phyloP scores from a whole-genome alignment of 2,888 invertebrate species.

The Protodeltote pygarga region DNA sequence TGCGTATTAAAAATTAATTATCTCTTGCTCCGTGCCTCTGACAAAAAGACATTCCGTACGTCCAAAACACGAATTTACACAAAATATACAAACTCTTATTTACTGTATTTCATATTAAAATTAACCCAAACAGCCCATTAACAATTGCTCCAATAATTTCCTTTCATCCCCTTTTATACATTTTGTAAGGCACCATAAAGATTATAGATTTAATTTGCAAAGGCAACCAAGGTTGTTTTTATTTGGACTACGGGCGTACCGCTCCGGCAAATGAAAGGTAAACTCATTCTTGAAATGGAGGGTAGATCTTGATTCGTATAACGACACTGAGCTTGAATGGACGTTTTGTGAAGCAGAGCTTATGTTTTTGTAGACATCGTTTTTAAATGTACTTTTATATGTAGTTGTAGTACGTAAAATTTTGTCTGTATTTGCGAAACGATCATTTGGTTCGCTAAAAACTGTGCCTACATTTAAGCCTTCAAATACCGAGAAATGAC shows the following conservation, averaged over 20 bases:
- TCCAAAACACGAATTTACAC: too few relatives aligned
- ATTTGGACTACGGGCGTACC: constrained; percentile 58
- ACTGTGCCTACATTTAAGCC: too few relatives aligned
- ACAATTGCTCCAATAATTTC: constrained; percentile 32
- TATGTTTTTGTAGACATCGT: constrained; percentile 2
- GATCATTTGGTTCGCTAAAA: too few relatives aligned
- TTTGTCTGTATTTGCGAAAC: too few relatives aligned
- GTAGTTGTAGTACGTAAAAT: too few relatives aligned
- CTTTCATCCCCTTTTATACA: constrained; percentile 34
- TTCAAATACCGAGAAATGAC: too few relatives aligned
- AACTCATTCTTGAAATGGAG: constrained; percentile 79
- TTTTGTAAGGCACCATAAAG: constrained; percentile 57
- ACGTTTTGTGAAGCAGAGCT: constrained; percentile 10
- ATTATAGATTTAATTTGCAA: constrained; percentile 65
- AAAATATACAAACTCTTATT: neutral
- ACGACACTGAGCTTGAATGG: constrained; percentile 10
- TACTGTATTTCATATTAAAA: constrained; percentile 8
- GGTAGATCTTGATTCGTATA: constrained; percentile 36
- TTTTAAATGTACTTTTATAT: too few relatives aligned
- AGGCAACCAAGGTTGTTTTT: constrained; percentile 52
- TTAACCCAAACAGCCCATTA: constrained; percentile 18
- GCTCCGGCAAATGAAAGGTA: constrained; percentile 80
- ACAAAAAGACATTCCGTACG: too few relatives aligned
- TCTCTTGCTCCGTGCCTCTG: too few relatives aligned
- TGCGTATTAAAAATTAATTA: too few relatives aligned